Evolutionary conservation across 2,888 invertebrate species (phyloP), one percentile per base, ranked within the genome.

Genomic region (Tinea semifulvella): DNA sequence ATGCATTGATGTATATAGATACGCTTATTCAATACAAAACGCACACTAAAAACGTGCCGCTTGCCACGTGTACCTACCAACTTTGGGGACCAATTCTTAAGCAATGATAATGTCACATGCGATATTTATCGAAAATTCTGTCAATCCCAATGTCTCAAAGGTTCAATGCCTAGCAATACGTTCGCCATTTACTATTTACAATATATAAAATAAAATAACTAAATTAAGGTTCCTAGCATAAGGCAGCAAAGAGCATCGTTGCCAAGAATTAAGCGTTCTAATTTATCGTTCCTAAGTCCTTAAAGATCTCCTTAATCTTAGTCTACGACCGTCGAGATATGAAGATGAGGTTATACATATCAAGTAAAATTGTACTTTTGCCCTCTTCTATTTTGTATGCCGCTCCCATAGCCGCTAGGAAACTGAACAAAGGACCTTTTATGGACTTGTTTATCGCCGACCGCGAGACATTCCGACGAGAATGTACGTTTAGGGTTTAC

Each of bases 341-440:
- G 43, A 43, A 46, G 38, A 43, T 39, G 27, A 38, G 43, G 8
- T 22, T 18, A 40, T 22, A 40, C 40, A 40, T 40, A 40, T 40
- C 22, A 40, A 36, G 36, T 36, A 11, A 36, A 16, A 40, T 14
- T 20, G 13, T 22, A 40, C 40, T 40, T 40, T 40, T 40, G 40
- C 40, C 40, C 22, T 48, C 50, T 50, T 49, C 50, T 54, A 58
- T 60, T 61, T 58, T 60, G 60, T 48, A 49, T 48, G 48, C 48
- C 45, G 14, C 46, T 25, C 40, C 48, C 46, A 61, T 58, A 60
- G 60, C 53, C 50, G 45, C 52, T 48, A 28, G 54, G 50, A 49
- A 54, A 57, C 56, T 56, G 55, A 60, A 65, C 64, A 65, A 66
- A 65, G 56, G 56, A 57, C 53, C 58, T 56, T 65, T 68, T 63